Evolutionary conservation across 1,140 invertebrate species (phyloP), one percentile per base, ranked within the genome.

Genomic region (silkworm (Bombyx mori)): DNA sequence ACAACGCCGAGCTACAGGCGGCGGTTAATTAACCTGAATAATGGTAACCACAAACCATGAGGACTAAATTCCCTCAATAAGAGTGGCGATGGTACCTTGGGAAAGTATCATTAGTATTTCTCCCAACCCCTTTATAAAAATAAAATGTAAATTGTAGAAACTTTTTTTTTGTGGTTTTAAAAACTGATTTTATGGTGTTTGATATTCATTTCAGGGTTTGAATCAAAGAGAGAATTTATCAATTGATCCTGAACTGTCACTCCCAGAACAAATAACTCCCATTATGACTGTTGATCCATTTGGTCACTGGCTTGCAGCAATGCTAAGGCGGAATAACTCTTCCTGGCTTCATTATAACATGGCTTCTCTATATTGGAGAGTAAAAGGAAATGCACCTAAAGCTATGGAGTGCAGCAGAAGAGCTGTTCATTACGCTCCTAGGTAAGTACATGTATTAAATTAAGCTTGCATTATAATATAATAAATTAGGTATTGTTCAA

Each of bases 291-390:
- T 91, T 52, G 90, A 90, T 65, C 89, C 90, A 69, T 94, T 94
- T 88, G 93, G 91, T 10, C 90, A 91, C 73, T 91, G 90, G 68
- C 89, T 93, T 56, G 90, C 91, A 35, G 87, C 90, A 58, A 91
- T 91, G 12, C 85, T 96, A 8, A 74, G 85, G 57, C 89, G 90
- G 75, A 96, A 97, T 79, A 91, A 88, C 49, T 92, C 92, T 1
- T 96, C 94, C 0, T 97, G 95, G 95, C 88, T 96, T 18, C 91
- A 96, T 73, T 93, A 96, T 71, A 95, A 96, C 76, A 88, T 97
- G 71, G 95, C 94, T 49, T 92, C 94, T 10, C 91, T 96, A 57
- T 97, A 94, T 88, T 97, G 95, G 95, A 89, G 95, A 54, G 92
- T 94, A 2, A 91, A 91, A 72, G 96, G 95, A 42, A 90, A 95